Evolutionary conservation across 2,797 vertebrate genomes (phyloP).

Genomic region (Siniperca obscura): DNA sequence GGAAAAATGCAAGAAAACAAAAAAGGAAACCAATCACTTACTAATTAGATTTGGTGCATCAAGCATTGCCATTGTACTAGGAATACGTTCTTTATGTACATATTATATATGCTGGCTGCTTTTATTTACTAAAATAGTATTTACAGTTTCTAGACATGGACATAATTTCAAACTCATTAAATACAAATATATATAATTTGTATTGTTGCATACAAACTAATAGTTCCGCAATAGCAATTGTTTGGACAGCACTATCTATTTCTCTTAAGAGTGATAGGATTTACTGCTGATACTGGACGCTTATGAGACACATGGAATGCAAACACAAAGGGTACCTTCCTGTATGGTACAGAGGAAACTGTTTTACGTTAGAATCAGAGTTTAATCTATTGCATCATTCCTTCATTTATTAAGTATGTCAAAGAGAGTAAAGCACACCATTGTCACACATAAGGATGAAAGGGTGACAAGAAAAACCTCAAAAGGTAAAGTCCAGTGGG

Average conservation of each 20-base stretch:
- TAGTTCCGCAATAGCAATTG: constrained; percentile 57
- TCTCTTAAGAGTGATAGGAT: constrained; percentile 60
- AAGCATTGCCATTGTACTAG: constrained; percentile 70
- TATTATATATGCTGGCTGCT: constrained; percentile 63
- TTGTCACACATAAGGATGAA: constrained; percentile 69
- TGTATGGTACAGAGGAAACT: constrained; percentile 58
- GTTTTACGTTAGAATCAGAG: constrained; percentile 66
- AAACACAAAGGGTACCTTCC: constrained; percentile 56
- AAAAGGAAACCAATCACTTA: constrained; percentile 61
- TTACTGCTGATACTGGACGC: constrained; percentile 51
- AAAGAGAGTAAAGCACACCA: constrained; percentile 73
- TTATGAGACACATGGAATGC: constrained; percentile 66
- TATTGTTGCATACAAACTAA: constrained; percentile 80
- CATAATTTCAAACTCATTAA: constrained; percentile 72
- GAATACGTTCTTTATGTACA: constrained; percentile 72
- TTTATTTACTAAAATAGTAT: constrained; percentile 85
- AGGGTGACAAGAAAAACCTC: constrained; percentile 55
- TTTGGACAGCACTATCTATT: constrained; percentile 64
- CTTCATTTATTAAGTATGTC: constrained; percentile 67
- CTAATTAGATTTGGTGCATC: constrained; percentile 64
- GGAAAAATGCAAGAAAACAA: constrained; percentile 74
- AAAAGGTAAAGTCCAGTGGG: constrained; percentile 63
- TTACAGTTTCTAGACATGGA: constrained; percentile 80
- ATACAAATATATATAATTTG: constrained; percentile 82
- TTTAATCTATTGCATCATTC: constrained; percentile 75